Percentiles rank a stretch among this genome's conserved stretches.
These are phyloP conservation scores for Autographa gamma DNA, from an alignment of 2,888 invertebrate genomes.

Conservation along the genomic window DNA sequence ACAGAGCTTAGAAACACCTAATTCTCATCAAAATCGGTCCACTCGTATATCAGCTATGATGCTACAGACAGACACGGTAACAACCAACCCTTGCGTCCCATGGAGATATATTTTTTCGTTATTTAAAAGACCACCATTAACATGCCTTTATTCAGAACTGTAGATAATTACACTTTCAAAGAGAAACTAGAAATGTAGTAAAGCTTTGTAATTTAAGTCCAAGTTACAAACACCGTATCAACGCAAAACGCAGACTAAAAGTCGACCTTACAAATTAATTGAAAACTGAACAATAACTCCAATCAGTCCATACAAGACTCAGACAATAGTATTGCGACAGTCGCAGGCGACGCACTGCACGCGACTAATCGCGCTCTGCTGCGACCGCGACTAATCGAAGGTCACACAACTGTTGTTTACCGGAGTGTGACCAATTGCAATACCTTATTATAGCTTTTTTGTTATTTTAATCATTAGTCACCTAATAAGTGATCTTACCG, in stretches of 20 bases:
- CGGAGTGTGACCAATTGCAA: conserved; percentile 56
- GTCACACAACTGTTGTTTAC: conserved; percentile 51
- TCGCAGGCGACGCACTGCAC: conserved; percentile 39
- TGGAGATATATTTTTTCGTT: no score
- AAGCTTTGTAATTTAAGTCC: no score
- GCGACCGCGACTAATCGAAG: conserved; percentile 56
- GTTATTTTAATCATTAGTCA: conserved; percentile 9
- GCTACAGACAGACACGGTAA: no score
- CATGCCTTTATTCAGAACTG: no score
- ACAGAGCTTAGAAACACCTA: no score
- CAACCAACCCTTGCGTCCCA: no score
- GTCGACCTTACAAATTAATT: not conserved
- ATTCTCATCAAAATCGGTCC: no score
- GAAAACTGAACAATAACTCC: conserved; percentile 6
- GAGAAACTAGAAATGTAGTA: no score
- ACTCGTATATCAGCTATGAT: no score
- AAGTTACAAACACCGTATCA: not conserved
- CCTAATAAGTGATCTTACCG: not conserved
- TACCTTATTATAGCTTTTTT: conserved; percentile 26
- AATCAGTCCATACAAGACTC: not conserved
- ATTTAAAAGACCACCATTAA: no score
- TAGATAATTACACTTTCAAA: no score
- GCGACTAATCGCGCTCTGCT: conserved; percentile 33
- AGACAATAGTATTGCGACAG: conserved; percentile 53
- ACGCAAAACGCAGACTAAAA: not conserved